Percentiles rank a stretch among this genome's conserved stretches.
Evolutionary conservation across 2,888 invertebrate genomes (phyloP).

Genomic region (Drosophila maculinotata): DNA sequence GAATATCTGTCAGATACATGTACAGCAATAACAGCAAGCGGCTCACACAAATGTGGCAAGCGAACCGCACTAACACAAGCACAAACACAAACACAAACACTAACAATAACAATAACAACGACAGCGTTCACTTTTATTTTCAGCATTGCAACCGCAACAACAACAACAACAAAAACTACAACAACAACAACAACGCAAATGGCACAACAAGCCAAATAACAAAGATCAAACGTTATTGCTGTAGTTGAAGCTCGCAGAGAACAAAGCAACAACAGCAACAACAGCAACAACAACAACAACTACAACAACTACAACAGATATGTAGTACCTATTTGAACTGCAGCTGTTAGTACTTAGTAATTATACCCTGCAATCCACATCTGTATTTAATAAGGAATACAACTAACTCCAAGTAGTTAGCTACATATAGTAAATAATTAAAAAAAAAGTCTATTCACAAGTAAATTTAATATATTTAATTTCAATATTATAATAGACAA

Average conservation of each 20-base stretch:
- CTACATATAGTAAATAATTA: background rate
- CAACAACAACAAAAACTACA: conserved; percentile 19
- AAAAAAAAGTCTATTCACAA: too few relatives aligned
- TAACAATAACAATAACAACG: conserved; percentile 29
- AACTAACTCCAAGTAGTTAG: too few relatives aligned
- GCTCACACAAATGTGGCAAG: conserved; percentile 38
- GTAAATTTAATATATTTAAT: background rate
- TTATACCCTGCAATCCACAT: conserved; percentile 24
- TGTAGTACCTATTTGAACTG: conserved; percentile 22
- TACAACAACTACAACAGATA: conserved; percentile 31
- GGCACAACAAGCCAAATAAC: conserved; percentile 69
- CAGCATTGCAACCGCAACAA: conserved; percentile 64
- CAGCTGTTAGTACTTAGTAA: conserved; percentile 7
- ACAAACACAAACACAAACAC: conserved; percentile 6
- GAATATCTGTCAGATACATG: conserved; percentile 74
- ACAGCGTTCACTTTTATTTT: conserved; percentile 73
- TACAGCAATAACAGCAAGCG: conserved; percentile 31
- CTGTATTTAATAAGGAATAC: background rate
- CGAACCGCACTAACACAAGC: conserved; percentile 16
- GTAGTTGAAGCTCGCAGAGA: conserved; percentile 41
- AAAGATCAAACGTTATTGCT: conserved; percentile 64
- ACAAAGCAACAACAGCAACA: conserved; percentile 35
- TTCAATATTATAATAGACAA: background rate
- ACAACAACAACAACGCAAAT: conserved; percentile 37
- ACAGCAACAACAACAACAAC: conserved; percentile 27